Percentiles rank a stretch among this genome's conserved stretches.
Evolutionary conservation across 2,888 invertebrate species (phyloP).

Genomic region (Ectemnius lituratus): DNA sequence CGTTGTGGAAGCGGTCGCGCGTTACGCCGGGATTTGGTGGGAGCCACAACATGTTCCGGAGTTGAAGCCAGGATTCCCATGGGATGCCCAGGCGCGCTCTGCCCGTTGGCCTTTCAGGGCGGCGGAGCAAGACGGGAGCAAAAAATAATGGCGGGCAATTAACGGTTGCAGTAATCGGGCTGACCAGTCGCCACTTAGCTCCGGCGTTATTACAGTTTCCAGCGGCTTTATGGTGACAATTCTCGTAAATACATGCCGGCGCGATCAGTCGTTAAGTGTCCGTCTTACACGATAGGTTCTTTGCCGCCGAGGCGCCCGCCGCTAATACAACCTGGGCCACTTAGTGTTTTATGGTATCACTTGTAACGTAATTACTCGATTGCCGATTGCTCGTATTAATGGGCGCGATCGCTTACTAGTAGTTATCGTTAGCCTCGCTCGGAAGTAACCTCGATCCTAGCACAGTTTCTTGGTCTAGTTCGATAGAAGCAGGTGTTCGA

Average conservation of each 20-base stretch:
- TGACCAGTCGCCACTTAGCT: constrained; percentile 33
- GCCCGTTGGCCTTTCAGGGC: not conserved
- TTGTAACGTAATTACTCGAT: not conserved
- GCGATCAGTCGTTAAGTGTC: constrained; percentile 32
- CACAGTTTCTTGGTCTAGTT: no score
- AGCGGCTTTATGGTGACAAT: constrained; percentile 41
- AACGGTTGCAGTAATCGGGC: constrained; percentile 38
- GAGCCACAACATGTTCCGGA: not conserved
- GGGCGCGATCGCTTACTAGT: not conserved
- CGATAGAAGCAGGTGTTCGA: no score
- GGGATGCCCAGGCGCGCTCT: not conserved
- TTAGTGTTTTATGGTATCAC: constrained; percentile 19
- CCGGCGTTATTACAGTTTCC: constrained; percentile 33
- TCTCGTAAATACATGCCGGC: constrained; percentile 30
- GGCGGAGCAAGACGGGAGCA: not conserved
- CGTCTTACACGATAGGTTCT: constrained; percentile 9
- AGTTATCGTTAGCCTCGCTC: not conserved
- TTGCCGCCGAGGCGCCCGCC: not conserved
- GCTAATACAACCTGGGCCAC: constrained; percentile 27
- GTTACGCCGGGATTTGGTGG: constrained; percentile 17
- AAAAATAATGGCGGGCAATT: constrained; percentile 22
- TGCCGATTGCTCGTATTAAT: not conserved
- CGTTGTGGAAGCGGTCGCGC: not conserved
- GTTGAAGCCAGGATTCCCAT: not conserved
- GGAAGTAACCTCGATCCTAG: not conserved